Evolutionary conservation across 2,888 invertebrate genomes (phyloP), one percentile per base, ranked within the genome.

Genomic region (Cheilosia variabilis): DNA sequence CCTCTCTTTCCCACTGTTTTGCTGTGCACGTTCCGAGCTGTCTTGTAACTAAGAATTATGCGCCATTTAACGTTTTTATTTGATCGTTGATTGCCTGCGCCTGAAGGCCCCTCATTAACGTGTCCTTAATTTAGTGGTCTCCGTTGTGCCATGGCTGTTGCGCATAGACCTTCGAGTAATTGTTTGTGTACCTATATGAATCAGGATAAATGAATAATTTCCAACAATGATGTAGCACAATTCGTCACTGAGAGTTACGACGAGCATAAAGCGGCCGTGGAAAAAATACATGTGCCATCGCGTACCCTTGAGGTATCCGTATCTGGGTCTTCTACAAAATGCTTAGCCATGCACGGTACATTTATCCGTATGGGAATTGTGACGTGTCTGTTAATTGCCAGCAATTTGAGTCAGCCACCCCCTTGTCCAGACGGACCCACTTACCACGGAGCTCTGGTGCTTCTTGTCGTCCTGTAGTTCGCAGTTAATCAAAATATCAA

Each of bases 401-500:
- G 81, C 86, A 88, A 88, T 87, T 87, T 71, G 63, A 76, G 55
- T 53, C 73, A 55, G 41, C 58, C 53, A 62, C 75, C 62, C 55
- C 45, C 58, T 68, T 55, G 22, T n/a, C 43, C 9, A 24, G 71
- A n/a, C 7, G 22, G 45, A 19, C 41, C 31, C 75, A 68, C 62
- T 47, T 63, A 22, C 58, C 71, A 50, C 34, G 13, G 15, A 47
- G 47, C 19, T 24, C 19, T 24, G 15, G 1, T 27, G 57, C 71
- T 66, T 58, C 41, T 63, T 75, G 58, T 71, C 76, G 77, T 78
- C 82, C 83, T 84, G 81, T 78, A 79, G 80, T 89, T 89, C 89
- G 91, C 90, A 91, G 91, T 92, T 91, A 92, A 92, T 92, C 92
- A 92, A 91, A 92, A 91, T 92, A 91, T 91, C 92, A 92, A 91